These are phyloP conservation scores for Pseudococcus jackbeardsleyi DNA, from an alignment of 2,888 invertebrate species.

Conservation along the genomic window DNA sequence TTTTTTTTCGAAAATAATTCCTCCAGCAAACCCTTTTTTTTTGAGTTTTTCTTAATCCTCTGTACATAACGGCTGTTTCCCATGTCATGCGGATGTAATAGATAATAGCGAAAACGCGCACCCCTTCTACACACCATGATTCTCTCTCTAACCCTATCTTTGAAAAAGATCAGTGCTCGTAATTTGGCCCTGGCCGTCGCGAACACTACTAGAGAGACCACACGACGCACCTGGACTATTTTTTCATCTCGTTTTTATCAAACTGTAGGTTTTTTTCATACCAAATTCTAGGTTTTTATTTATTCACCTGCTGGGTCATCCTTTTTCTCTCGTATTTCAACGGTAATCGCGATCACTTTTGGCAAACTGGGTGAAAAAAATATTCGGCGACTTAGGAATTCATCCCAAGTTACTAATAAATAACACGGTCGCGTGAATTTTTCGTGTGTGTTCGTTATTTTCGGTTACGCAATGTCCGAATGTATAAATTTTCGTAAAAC, in stretches of 20 bases:
- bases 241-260: conserved; percentile 31
- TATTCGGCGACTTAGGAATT: conserved; percentile 33
- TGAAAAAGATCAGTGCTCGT: conserved; percentile 63
- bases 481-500: not conserved
- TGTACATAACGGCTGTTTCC: conserved; percentile 65
- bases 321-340: conserved; percentile 44
- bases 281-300: conserved; percentile 52
- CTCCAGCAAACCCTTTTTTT: conserved; percentile 48
- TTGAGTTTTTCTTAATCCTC: conserved; percentile 64
- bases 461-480: conserved; percentile 30
- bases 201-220: conserved; percentile 60
- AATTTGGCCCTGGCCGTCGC: conserved; percentile 58
- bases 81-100: conserved; percentile 65
- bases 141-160: conserved; percentile 64
- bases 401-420: conserved; percentile 21
- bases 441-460: conserved; percentile 49
- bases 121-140: conserved; percentile 61
- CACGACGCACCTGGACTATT: conserved; percentile 62
- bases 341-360: conserved; percentile 39
- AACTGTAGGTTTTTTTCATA: conserved; percentile 15
- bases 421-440: conserved; percentile 58
- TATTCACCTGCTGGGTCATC: conserved; percentile 58
- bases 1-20: conserved; percentile 62
- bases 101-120: conserved; percentile 65
- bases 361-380: conserved; percentile 24